phyloP scores from a whole-genome alignment of 2,888 invertebrate species.

The Drosophila villosipedis region DNA sequence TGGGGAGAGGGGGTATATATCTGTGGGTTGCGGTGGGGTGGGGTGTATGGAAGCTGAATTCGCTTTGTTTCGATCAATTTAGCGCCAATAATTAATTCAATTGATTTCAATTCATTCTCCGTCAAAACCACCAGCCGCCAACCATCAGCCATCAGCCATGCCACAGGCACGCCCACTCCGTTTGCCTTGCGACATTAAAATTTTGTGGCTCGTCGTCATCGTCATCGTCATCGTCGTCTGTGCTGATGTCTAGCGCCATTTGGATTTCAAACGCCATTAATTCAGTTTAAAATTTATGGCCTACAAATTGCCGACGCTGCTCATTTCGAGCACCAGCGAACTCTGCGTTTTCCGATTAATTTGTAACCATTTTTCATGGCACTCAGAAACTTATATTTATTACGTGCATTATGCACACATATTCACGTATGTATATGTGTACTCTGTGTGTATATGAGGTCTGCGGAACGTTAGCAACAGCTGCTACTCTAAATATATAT shows the following conservation, averaged over 20 bases:
- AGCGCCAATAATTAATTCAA: conserved; percentile 84
- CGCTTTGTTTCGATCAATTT: conserved; percentile 83
- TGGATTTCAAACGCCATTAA: conserved; percentile 77
- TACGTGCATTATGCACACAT: conserved; percentile 31
- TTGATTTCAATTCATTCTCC: conserved; percentile 78
- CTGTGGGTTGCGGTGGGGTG: not conserved
- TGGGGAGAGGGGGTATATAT: too few relatives aligned
- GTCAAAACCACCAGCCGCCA: conserved; percentile 36
- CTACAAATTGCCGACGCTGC: conserved; percentile 67
- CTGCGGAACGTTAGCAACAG: conserved; percentile 38
- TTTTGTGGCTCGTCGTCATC: conserved; percentile 39
- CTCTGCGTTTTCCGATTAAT: conserved; percentile 56
- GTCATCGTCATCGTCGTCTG: conserved; percentile 24
- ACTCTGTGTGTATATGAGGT: conserved; percentile 5
- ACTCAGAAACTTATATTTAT: conserved; percentile 57
- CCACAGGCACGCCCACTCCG: conserved; percentile 1
- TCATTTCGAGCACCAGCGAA: conserved; percentile 42
- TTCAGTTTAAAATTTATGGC: conserved; percentile 79
- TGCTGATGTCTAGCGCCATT: conserved; percentile 68
- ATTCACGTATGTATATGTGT: conserved; percentile 8
- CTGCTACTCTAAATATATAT: conserved; percentile 25
- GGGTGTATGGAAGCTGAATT: conserved; percentile 33
- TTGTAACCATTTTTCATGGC: conserved; percentile 64
- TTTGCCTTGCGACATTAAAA: conserved; percentile 45
- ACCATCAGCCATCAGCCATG: not conserved